Conservation (phyloP, 2,113 vertebrate species). For the Conger conger region DNA sequence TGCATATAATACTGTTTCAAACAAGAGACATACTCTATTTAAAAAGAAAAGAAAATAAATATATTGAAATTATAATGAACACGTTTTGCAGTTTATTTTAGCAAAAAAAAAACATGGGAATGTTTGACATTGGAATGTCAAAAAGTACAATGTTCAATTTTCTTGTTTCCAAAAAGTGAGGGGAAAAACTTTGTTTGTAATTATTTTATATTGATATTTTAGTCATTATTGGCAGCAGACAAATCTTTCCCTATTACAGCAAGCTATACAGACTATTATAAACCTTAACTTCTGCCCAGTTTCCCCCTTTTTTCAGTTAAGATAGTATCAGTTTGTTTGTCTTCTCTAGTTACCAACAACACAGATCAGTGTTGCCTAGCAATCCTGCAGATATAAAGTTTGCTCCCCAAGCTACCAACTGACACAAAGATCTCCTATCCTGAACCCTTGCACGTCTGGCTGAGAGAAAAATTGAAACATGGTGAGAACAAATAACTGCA, state of each 20-base stretch:
- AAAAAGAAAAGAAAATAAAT: not conserved
- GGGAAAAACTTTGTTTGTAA: too few species aligned
- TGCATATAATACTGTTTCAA: not conserved
- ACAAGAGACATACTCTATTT: not conserved
- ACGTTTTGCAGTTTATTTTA: not conserved
- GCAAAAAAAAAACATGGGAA: too few species aligned
- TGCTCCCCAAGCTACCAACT: not conserved
- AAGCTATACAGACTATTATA: not conserved
- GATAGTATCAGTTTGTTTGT: not conserved
- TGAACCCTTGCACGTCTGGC: not conserved
- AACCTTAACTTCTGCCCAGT: not conserved
- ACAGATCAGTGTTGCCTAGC: slow-evolving; percentile 8
- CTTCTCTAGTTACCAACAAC: slow-evolving; percentile 6
- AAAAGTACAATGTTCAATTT: too few species aligned
- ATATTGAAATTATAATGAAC: not conserved
- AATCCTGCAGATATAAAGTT: not conserved
- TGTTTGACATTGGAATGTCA: too few species aligned
- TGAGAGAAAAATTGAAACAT: not conserved
- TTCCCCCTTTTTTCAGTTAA: not conserved
- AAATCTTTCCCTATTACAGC: not conserved
- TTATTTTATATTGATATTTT: too few species aligned
- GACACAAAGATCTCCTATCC: not conserved
- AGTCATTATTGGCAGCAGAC: too few species aligned
- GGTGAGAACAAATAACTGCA: not conserved
- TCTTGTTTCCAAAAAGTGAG: too few species aligned